phyloP scores from a whole-genome alignment of 2,797 vertebrate genomes.

The Toxotes lorentzi region DNA sequence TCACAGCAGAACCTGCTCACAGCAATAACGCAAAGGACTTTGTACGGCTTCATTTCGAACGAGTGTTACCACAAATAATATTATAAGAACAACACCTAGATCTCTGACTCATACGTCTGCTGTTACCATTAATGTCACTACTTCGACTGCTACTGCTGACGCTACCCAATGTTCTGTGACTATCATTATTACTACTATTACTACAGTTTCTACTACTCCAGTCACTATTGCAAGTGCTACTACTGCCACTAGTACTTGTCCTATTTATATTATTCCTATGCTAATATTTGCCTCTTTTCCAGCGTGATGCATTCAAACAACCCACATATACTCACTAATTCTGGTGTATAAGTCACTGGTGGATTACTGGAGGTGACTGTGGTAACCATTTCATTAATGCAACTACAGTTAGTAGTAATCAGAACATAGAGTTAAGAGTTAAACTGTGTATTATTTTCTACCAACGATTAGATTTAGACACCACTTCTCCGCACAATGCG shows the following conservation, averaged over 20 bases:
- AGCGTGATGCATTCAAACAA: no score
- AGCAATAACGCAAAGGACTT: neutral
- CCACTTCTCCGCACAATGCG: neutral
- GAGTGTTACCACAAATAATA: neutral
- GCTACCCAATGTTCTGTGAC: neutral
- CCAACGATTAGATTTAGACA: neutral
- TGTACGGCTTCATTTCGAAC: neutral
- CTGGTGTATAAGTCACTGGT: neutral
- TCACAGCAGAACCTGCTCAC: conserved; percentile 10
- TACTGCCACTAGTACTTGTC: neutral
- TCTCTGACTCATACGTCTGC: neutral
- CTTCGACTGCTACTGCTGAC: neutral
- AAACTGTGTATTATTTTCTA: neutral
- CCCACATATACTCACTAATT: no score
- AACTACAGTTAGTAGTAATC: neutral
- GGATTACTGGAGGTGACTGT: neutral
- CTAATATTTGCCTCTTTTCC: no score
- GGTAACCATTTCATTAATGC: neutral
- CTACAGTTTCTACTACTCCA: neutral
- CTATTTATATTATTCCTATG: no score
- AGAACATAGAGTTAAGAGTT: neutral
- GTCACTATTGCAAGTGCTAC: neutral
- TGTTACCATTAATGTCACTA: neutral
- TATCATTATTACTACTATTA: neutral
- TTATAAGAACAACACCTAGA: neutral